phyloP scores from a whole-genome alignment of 1,140 invertebrate species.

The Psilanteris sp. region DNA sequence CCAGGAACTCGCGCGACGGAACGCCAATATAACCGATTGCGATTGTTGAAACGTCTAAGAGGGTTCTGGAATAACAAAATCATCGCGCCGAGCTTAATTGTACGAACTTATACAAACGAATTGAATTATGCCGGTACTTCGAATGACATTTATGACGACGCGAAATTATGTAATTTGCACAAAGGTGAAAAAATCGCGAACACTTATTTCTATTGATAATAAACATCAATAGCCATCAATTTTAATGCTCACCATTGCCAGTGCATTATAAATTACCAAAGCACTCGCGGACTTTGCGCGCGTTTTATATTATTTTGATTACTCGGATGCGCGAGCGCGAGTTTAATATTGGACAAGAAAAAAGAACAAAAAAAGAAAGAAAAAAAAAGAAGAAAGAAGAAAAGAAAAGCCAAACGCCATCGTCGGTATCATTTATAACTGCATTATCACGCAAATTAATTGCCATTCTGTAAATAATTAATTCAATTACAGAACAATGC shows the following conservation, averaged over 20 bases:
- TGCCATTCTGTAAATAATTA: slow-evolving; percentile 10
- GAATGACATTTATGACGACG: slow-evolving; percentile 39
- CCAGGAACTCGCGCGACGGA: slow-evolving; percentile 31
- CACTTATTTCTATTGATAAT: slow-evolving; percentile 12
- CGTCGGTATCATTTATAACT: slow-evolving; percentile 1
- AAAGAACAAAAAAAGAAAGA: no score
- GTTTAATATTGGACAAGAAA: no score
- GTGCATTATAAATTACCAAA: slow-evolving; percentile 10
- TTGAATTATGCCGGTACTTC: slow-evolving; percentile 19
- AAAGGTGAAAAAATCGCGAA: slow-evolving; percentile 25
- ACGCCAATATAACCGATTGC: no score
- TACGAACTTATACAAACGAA: slow-evolving; percentile 19
- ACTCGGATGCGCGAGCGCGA: background rate
- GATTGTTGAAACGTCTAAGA: slow-evolving; percentile 13
- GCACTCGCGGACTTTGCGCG: slow-evolving; percentile 2
- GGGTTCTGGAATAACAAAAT: slow-evolving; percentile 22
- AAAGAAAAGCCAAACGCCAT: background rate
- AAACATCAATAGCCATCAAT: slow-evolving; percentile 17
- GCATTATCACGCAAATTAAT: slow-evolving; percentile 9
- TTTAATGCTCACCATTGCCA: slow-evolving; percentile 5
- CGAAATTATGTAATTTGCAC: slow-evolving; percentile 30
- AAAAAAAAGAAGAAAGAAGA: background rate
- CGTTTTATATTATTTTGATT: slow-evolving; percentile 22
- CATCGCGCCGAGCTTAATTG: slow-evolving; percentile 12
- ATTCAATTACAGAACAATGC: slow-evolving; percentile 28